A percentile compares a stretch with the other conserved stretches of the same genome.
These are phyloP conservation scores for Deilephila porcellus DNA, from an alignment of 2,888 invertebrate species.

Conservation along the genomic window DNA sequence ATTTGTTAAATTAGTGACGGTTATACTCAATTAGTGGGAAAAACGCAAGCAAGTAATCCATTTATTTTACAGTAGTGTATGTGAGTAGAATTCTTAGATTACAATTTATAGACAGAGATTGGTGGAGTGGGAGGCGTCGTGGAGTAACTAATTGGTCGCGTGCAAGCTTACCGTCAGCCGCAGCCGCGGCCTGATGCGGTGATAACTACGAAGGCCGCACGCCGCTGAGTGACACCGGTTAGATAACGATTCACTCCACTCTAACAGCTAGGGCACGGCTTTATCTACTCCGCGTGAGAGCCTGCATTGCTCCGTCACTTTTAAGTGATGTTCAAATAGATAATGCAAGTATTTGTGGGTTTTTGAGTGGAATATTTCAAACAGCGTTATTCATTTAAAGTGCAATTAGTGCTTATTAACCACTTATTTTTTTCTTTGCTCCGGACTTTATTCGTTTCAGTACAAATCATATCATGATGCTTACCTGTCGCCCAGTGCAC, in stretches of 20 bases:
- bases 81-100: background rate
- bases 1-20: no score
- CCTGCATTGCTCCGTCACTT: background rate
- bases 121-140: constrained; percentile 44
- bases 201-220: constrained; percentile 58
- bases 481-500: constrained; percentile 99
- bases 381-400: no score
- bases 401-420: no score
- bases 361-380: no score
- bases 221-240: constrained; percentile 66
- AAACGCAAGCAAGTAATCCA: no score
- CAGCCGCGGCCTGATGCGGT: constrained; percentile 48
- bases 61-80: background rate
- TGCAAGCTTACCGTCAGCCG: constrained; percentile 89
- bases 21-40: no score
- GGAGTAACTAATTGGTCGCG: constrained; percentile 83
- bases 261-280: constrained; percentile 38
- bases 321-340: background rate
- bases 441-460: background rate
- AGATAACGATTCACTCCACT: constrained; percentile 64
- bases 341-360: background rate
- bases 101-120: constrained; percentile 40
- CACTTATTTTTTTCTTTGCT: background rate
- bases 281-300: constrained; percentile 10
- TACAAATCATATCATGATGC: constrained; percentile 37